phyloP scores from a whole-genome alignment of 2,113 vertebrate genomes.

The Caretta caretta region DNA sequence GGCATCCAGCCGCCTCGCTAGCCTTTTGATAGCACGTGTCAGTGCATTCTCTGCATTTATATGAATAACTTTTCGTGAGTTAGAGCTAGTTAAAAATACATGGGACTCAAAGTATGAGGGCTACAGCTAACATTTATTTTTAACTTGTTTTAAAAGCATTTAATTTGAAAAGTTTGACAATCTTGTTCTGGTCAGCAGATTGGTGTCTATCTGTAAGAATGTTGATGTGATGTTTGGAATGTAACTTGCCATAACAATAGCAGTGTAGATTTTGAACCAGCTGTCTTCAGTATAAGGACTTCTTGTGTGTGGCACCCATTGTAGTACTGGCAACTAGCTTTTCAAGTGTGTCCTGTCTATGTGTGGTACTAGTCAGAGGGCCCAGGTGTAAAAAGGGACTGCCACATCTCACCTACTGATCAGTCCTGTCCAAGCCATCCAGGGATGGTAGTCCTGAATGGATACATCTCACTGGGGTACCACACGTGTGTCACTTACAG shows the following conservation, averaged over 20 bases:
- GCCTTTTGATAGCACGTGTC: neutral
- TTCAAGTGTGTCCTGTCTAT: no score
- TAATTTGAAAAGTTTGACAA: neutral
- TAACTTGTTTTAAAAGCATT: no score
- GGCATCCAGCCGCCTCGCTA: neutral
- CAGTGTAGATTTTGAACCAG: neutral
- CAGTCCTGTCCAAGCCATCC: no score
- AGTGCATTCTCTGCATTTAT: neutral
- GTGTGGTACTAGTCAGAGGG: no score
- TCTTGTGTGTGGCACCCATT: neutral
- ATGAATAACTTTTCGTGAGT: neutral
- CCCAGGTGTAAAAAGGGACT: no score
- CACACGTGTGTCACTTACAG: neutral
- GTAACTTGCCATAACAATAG: neutral
- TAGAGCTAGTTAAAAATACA: neutral
- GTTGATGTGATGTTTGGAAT: neutral
- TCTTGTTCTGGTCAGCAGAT: accelerated
- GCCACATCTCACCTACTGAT: no score
- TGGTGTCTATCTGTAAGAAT: neutral
- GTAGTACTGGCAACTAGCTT: neutral
- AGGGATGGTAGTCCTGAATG: neutral
- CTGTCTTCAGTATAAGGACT: neutral
- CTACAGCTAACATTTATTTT: neutral
- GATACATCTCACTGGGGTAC: no score
- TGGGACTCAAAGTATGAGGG: neutral